Evolutionary conservation across 2,888 invertebrate genomes (phyloP), one percentile per base, ranked within the genome.

Genomic region (Pseudoips prasinana): DNA sequence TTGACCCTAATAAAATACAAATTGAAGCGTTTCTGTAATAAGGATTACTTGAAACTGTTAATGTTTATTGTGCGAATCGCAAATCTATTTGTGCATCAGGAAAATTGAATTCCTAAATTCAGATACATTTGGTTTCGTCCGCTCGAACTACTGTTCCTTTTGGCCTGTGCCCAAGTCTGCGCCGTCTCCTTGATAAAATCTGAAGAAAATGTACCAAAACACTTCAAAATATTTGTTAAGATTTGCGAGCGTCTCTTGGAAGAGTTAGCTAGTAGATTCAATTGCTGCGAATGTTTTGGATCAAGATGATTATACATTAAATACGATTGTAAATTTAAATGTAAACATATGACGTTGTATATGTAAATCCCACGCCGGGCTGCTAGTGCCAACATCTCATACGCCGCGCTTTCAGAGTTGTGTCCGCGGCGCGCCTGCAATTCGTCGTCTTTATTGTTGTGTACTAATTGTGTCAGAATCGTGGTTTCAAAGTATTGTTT

Each of bases 331-430:
- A 50, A 42, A 46, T 58, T 50, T 48, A 52, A 61, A 59, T 61
- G 67, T 71, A 72, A 75, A 75, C 70, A 73, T 42, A 42, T 65
- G 67, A 64, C 67, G 64, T 51, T 53, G 37, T 47, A 37, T 29
- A 49, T 57, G 45, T 50, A 41, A 67, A 63, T 67, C 75, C 75
- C 73, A 72, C 75, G 73, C 73, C 46, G 50, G 54, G 40, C 44
- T 31, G 32, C 33, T 36, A 31, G 51, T 86, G 87, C 87, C 87
- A 88, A 84, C 72, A 70, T 64, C 52, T 80, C 74, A 59, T 79
- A 75, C 84, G 86, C 57, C 69, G 73, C 58, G 56, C 47, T 58
- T 65, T 62, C 43, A 18, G 54, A 72, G 66, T 73, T 57, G 51
- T 40, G 34, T 44, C 60, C 62, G 63, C 49, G 60, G 52, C 55